Conservation (phyloP, 2,797 vertebrate genomes). For the Sebastes flavidus region DNA sequence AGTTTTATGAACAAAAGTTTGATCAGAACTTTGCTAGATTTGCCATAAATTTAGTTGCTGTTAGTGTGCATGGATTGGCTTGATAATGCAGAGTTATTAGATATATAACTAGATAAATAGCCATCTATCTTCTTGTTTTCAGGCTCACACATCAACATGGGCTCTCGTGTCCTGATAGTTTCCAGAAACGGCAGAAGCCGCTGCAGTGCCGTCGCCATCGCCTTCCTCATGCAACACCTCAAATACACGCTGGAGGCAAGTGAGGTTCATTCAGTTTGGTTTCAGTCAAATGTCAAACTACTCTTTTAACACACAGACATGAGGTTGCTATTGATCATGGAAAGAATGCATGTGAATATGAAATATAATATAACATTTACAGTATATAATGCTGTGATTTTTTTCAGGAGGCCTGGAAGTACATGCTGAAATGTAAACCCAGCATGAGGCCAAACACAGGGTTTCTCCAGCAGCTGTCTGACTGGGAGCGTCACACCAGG, state of each 20-base stretch:
- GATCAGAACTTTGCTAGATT: neutral
- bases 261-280: neutral
- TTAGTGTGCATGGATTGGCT: neutral
- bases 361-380: neutral
- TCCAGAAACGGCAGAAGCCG: slow-evolving; percentile 86
- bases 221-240: slow-evolving; percentile 85
- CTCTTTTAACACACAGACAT: neutral
- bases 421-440: slow-evolving; percentile 82
- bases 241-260: slow-evolving; percentile 84
- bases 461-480: slow-evolving; percentile 87
- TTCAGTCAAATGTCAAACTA: neutral
- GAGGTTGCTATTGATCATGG: neutral
- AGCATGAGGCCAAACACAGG: slow-evolving; percentile 83
- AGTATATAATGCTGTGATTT: neutral
- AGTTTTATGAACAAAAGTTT: neutral
- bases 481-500: slow-evolving; percentile 84
- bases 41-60: neutral
- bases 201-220: slow-evolving; percentile 79
- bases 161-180: slow-evolving; percentile 82
- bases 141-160: slow-evolving; percentile 62
- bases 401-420: slow-evolving; percentile 86
- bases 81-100: neutral
- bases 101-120: neutral
- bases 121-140: neutral
- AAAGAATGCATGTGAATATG: neutral